These are phyloP conservation scores for Drosophila anomalipes DNA, from an alignment of 2,888 invertebrate species.

Conservation along the genomic window DNA sequence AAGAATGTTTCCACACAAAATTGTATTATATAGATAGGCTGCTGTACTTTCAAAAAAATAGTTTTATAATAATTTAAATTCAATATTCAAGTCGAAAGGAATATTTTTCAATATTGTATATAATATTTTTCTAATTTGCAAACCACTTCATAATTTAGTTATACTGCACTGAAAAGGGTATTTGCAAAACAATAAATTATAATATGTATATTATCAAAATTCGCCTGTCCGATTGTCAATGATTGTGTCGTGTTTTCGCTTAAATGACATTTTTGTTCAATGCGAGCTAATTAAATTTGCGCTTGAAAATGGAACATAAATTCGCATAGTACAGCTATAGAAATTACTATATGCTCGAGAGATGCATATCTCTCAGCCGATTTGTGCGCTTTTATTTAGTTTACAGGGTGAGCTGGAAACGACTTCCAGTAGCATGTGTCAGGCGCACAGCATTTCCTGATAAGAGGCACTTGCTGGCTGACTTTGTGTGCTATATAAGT, in stretches of 20 bases:
- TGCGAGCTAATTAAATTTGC: constrained; percentile 68
- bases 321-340: constrained; percentile 28
- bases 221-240: constrained; percentile 30
- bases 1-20: neutral
- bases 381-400: neutral
- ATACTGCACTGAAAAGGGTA: constrained; percentile 1
- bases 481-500: neutral
- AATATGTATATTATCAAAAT: constrained; percentile 48
- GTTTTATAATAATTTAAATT: neutral
- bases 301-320: constrained; percentile 46
- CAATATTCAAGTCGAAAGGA: rapidly evolving
- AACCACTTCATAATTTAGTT: neutral
- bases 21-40: neutral
- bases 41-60: neutral
- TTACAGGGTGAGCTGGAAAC: constrained; percentile 37
- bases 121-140: neutral
- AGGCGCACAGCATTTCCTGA: constrained; percentile 58
- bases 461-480: constrained; percentile 26
- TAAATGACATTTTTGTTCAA: constrained; percentile 66
- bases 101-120: neutral
- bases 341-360: constrained; percentile 15
- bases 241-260: constrained; percentile 3
- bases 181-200: constrained; percentile 37
- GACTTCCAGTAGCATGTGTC: constrained; percentile 47
- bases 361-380: constrained; percentile 9